Conservation (phyloP, 2,113 vertebrate genomes). For the Gymnocephalus cernua region DNA sequence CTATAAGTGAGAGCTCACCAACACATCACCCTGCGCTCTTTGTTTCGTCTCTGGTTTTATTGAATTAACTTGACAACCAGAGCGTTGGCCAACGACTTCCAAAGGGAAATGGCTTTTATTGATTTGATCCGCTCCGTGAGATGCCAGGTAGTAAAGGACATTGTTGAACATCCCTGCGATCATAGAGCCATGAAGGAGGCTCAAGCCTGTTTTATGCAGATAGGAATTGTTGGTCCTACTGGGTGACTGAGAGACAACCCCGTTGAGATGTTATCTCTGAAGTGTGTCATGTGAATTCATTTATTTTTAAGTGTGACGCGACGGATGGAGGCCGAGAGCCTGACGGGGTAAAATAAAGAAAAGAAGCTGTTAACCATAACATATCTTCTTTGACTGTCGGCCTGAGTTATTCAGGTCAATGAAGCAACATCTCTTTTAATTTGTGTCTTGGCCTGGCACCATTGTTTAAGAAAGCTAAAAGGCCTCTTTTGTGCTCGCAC, state of each 20-base stretch:
- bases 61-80: conserved; percentile 58
- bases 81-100: conserved; percentile 39
- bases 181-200: conserved; percentile 1
- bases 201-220: conserved; percentile 64
- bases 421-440: conserved; percentile 71
- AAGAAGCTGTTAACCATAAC: conserved; percentile 67
- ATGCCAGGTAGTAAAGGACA: conserved; percentile 60
- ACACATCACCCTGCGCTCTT: conserved; percentile 1
- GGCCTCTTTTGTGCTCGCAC: conserved; percentile 43
- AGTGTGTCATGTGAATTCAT: conserved; percentile 73
- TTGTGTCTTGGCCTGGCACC: conserved; percentile 40
- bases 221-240: conserved; percentile 50
- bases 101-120: conserved; percentile 62
- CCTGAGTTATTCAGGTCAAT: conserved; percentile 64
- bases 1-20: conserved; percentile 21
- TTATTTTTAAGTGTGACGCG: conserved; percentile 63
- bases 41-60: conserved; percentile 45
- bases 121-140: conserved; percentile 60
- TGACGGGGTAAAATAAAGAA: conserved; percentile 62
- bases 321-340: conserved; percentile 48
- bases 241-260: conserved; percentile 63
- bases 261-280: conserved; percentile 60
- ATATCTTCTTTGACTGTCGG: conserved; percentile 54
- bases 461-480: conserved; percentile 68
- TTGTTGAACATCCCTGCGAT: conserved; percentile 28